phyloP scores from a whole-genome alignment of 2,797 vertebrate species.

The Chaetophractus vellerosus region DNA sequence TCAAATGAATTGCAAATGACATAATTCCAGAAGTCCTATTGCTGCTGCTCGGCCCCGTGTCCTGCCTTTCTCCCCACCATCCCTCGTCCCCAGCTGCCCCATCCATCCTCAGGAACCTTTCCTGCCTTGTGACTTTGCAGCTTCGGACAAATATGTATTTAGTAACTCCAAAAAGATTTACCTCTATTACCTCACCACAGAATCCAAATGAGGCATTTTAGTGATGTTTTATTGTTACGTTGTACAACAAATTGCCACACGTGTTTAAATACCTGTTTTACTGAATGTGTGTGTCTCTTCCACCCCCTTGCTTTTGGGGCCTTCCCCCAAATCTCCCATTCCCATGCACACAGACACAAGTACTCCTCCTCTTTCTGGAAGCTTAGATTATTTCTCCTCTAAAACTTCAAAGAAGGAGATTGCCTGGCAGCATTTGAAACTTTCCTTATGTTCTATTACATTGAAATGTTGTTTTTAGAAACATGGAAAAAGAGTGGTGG shows the following conservation, averaged over 20 bases:
- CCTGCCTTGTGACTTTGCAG: conserved; percentile 72
- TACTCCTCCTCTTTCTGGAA: not conserved
- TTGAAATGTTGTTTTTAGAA: conserved; percentile 94
- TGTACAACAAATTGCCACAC: conserved; percentile 73
- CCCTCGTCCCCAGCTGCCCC: not conserved
- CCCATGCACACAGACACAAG: not conserved
- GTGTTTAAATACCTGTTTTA: conserved; percentile 70
- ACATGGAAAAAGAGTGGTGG: conserved; percentile 91
- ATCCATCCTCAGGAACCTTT: conserved; percentile 28
- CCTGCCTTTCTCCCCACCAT: not conserved
- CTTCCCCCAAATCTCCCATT: not conserved
- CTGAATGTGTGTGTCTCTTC: not conserved
- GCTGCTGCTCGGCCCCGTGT: not conserved
- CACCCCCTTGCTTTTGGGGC: not conserved
- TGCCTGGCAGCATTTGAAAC: conserved; percentile 89
- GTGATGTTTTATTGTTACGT: conserved; percentile 76
- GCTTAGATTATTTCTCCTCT: conserved; percentile 87
- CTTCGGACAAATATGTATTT: conserved; percentile 77
- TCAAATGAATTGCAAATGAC: not conserved
- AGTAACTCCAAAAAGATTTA: conserved; percentile 81
- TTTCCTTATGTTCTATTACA: conserved; percentile 91
- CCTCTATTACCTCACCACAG: conserved; percentile 76
- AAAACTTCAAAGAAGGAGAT: conserved; percentile 91
- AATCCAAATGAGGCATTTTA: conserved; percentile 82
- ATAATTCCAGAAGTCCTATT: conserved; percentile 23